Evolutionary conservation across 2,797 vertebrate species (phyloP), one percentile per base, ranked within the genome.

Genomic region (Platalea minor): DNA sequence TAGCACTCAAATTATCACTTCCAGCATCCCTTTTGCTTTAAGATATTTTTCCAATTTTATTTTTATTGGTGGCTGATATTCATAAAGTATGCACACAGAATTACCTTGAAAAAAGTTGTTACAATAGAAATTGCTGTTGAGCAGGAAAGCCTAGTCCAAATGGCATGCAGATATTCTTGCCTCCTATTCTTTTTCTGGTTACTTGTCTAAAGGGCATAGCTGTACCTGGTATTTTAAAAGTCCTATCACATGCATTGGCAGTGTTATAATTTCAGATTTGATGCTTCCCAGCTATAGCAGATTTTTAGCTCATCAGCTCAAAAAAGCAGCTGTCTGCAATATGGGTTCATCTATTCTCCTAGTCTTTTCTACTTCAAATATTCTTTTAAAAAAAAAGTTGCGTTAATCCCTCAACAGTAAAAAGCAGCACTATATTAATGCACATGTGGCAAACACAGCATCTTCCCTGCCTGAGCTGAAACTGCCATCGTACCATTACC

Each of bases 301-400:
- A 88, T 53, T 72, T 50, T 85, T 64, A 92, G 45, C 17, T 64
- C 78, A 87, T 63, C 77, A 29, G 20, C 61, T 95, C 26, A 48
- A 54, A 91, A 86, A 93, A 92, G 65, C 96, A 97, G 95, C 91
- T 97, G 91, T 68, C 89, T 89, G 76, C 92, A 97, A 96, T 63
- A 94, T 96, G 96, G 69, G 75, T 85, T 90, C 81, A 92, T 94
- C 80, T 79, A 69, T 51, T 90, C 59, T 59, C 70, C 56, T 51
- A 46, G 31, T 53, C 89, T 84, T 69, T 86, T 79, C 80, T 56
- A 91, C 84, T 95, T 97, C 64, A 96, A 91, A 92, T 85, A 69
- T 85, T 91, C 85, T 91, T 94, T 15, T 0, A 17, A 69, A 67
- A 48, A 77, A 78, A 73, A n/a, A n/a, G 35, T 12, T 53, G 46